Evolutionary conservation across 2,797 vertebrate species (phyloP).

Genomic region (Girardinus metallicus): DNA sequence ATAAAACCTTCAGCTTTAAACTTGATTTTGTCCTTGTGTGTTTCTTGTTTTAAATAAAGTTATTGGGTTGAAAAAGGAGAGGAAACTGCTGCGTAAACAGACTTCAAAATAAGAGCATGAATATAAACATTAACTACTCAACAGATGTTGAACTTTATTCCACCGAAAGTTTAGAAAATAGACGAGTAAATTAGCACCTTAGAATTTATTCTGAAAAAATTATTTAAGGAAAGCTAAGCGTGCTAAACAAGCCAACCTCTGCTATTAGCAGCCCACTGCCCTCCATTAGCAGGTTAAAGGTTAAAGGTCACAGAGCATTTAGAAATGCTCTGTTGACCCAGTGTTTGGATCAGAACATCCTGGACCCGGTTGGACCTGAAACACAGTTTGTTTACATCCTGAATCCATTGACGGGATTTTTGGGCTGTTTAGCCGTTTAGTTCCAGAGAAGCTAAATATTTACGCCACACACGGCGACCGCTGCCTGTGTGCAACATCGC

Average conservation of each 20-base stretch:
- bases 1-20: too few relatives aligned
- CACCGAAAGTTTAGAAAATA: neutral
- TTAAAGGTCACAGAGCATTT: neutral
- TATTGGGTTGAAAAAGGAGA: neutral
- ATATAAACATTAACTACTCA: too few relatives aligned
- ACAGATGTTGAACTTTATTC: too few relatives aligned
- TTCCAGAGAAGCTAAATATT: constrained; percentile 50
- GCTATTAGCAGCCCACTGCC: neutral
- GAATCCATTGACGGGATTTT: constrained; percentile 50
- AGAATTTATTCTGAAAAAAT: too few relatives aligned
- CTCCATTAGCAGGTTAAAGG: neutral
- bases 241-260: neutral
- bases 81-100: neutral
- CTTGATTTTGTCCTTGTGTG: too few relatives aligned
- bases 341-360: neutral
- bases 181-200: neutral
- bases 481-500: constrained; percentile 55
- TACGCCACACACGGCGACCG: constrained; percentile 27
- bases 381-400: neutral
- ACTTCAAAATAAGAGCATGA: neutral
- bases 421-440: constrained; percentile 36
- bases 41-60: too few relatives aligned
- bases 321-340: neutral
- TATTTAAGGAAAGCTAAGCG: neutral
- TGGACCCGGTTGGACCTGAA: neutral